These are phyloP conservation scores for Heptranchias perlo DNA, from an alignment of 2,113 vertebrate genomes.

Conservation along the genomic window DNA sequence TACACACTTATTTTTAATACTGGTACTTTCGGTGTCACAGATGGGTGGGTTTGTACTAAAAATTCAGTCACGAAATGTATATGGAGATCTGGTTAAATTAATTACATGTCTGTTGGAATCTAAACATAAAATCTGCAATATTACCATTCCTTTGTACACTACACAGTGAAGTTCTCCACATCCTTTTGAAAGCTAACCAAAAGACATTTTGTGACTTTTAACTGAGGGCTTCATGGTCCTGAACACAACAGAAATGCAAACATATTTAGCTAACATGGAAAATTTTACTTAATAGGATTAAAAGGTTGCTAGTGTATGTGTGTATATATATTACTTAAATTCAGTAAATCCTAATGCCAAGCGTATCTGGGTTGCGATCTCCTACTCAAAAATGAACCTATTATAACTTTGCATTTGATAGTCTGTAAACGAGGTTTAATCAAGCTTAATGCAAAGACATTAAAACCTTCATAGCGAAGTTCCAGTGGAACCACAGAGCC, in stretches of 20 bases:
- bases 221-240: conserved; percentile 29
- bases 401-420: neutral
- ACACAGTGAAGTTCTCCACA: conserved; percentile 24
- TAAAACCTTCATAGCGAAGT: neutral
- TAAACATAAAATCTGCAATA: conserved; percentile 26
- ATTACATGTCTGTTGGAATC: conserved; percentile 27
- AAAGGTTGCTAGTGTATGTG: neutral
- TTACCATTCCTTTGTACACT: conserved; percentile 24
- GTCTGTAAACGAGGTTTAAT: neutral
- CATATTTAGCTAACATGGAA: conserved; percentile 5
- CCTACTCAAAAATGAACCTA: neutral
- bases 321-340: neutral
- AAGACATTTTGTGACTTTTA: conserved; percentile 34
- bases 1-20: neutral
- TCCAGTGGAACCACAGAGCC: neutral
- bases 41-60: neutral
- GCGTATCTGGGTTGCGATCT: neutral
- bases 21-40: neutral
- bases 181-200: conserved; percentile 37
- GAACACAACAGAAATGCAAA: conserved; percentile 17
- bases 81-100: conserved; percentile 19
- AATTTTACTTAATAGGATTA: conserved; percentile 13
- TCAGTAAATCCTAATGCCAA: neutral
- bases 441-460: neutral
- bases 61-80: conserved; percentile 18